Percentiles rank a stretch among this genome's conserved stretches.
Conservation (phyloP, 2,888 invertebrate genomes). For the Diachrysia chrysitis region DNA sequence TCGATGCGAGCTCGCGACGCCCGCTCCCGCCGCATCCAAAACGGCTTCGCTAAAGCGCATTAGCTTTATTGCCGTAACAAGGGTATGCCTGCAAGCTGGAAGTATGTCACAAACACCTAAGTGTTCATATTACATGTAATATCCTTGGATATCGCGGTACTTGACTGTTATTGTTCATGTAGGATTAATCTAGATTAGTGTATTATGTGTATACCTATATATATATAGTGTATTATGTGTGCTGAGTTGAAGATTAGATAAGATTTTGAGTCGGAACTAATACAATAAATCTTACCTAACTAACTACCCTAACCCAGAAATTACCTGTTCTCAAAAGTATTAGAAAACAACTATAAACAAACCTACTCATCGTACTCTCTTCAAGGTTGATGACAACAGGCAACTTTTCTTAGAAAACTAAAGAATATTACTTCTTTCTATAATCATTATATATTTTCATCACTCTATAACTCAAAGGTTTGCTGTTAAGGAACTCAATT, state of each 20-base stretch:
- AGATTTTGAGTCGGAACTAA: neutral
- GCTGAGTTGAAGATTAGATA: no score
- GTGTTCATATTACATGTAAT: conserved; percentile 28
- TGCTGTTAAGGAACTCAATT: no score
- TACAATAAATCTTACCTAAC: no score
- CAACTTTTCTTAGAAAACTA: no score
- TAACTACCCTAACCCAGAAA: neutral
- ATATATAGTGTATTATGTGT: no score
- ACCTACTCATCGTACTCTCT: no score
- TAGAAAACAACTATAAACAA: no score
- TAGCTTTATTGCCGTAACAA: conserved; percentile 67
- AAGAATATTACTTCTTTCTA: no score
- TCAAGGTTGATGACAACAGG: no score
- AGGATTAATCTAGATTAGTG: neutral
- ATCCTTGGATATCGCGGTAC: conserved; percentile 5
- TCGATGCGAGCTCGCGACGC: conserved; percentile 67
- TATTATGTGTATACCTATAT: neutral
- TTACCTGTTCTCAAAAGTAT: no score
- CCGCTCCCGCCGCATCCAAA: conserved; percentile 57
- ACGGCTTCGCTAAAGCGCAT: conserved; percentile 65
- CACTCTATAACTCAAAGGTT: no score
- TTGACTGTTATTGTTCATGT: neutral
- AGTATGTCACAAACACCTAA: conserved; percentile 40
- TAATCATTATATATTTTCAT: no score
- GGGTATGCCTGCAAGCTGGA: conserved; percentile 36